Evolutionary conservation across 2,113 vertebrate genomes (phyloP), one percentile per base, ranked within the genome.

Genomic region (Phyllopteryx taeniolatus): DNA sequence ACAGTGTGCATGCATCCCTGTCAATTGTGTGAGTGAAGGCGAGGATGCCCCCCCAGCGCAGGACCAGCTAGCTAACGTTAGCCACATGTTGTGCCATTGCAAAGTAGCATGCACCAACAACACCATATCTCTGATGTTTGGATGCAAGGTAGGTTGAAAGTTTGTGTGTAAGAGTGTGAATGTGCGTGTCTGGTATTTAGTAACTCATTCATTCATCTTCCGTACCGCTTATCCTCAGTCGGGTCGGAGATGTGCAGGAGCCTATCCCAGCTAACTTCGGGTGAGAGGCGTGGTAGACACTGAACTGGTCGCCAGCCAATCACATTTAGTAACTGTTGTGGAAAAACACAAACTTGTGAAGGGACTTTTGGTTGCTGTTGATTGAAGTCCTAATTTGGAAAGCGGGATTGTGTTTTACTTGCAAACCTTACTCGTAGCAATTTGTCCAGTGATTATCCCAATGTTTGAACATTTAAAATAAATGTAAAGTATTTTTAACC

Each of bases 101-200:
- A 95, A 96, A 92, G 94, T 97, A 93, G 94, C 93, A 76, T 96
- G 95, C 88, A 94, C 92, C 92, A 95, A 93, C 93, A 95, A 93
- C 90, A 94, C 93, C 85, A 81, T 96, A 89, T 96, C 95, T 72
- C 92, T 97, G 90, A 94, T 95, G 93, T 96, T 96, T 91, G 94
- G 93, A 92, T 95, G 93, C 92, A 95, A 97, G 94, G 94, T 96
- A 93, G 91, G 92, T 94, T 51, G 66, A 73, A 68, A 46, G 49
- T 59, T 59, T 70, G 60, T 79, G 73, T 49, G 61, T 57, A 53
- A 54, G 67, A 75, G 62, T 76, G 33, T 47, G 46, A 64, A 27
- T 60, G 53, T 72, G 20, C 61, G 39, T 46, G 27, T 46, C 22
- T 53, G 10, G 42, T 8, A n/a, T 14, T 54, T 2, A 54, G 35